Percentiles rank a stretch among this genome's conserved stretches.
Evolutionary conservation across 2,797 vertebrate species (phyloP).

Genomic region (Pseudocheirus occidentalis): DNA sequence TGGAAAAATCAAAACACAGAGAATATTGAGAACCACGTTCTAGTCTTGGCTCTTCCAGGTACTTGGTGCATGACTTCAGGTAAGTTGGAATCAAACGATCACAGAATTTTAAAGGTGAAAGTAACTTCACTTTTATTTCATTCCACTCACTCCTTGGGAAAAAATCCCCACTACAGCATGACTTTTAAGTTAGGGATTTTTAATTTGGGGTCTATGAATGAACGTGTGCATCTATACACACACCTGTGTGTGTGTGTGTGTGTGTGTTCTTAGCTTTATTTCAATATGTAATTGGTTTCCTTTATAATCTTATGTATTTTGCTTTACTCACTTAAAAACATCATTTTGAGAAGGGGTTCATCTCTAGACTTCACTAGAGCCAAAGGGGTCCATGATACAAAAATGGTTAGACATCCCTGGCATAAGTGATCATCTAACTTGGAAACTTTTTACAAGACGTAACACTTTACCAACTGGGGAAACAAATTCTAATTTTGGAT

Average conservation of each 20-base stretch:
- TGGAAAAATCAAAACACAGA: background rate
- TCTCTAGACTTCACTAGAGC: background rate
- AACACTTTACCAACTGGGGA: background rate
- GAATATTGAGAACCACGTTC: background rate
- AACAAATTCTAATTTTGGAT: background rate
- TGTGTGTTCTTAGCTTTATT: too few relatives aligned
- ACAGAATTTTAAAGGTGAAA: background rate
- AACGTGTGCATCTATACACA: too few relatives aligned
- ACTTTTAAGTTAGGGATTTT: background rate
- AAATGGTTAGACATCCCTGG: background rate
- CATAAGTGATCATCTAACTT: background rate
- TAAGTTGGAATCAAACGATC: background rate
- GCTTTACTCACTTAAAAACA: background rate
- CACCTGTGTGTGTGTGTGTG: too few relatives aligned
- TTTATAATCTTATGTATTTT: too few relatives aligned
- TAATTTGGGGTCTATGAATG: background rate
- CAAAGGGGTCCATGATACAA: background rate
- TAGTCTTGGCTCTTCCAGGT: background rate
- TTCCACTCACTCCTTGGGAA: background rate
- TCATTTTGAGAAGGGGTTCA: background rate
- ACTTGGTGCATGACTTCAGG: background rate
- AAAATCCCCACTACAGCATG: background rate
- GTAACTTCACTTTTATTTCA: background rate
- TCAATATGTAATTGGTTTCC: too few relatives aligned
- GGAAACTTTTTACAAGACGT: background rate